Conservation (phyloP, 2,888 invertebrate genomes). For the Agrotis puta region DNA sequence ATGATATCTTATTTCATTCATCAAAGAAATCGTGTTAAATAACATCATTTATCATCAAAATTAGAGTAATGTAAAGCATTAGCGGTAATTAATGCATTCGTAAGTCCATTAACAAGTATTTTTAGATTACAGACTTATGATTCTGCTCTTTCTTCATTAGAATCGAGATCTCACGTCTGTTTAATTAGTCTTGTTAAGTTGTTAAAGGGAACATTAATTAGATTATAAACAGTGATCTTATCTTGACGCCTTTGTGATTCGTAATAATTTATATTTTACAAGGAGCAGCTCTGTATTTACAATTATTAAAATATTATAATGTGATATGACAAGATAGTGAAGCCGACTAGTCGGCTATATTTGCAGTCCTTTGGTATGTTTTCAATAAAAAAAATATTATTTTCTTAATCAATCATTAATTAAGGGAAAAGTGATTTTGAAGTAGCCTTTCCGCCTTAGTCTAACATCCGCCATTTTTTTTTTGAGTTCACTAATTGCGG, state of each 20-base stretch:
- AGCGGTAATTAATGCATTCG: slow-evolving; percentile 36
- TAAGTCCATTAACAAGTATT: slow-evolving; percentile 19
- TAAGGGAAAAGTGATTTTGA: too few species aligned
- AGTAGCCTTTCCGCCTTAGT: too few species aligned
- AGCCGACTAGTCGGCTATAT: too few species aligned
- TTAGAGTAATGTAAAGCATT: slow-evolving; percentile 13
- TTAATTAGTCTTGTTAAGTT: slow-evolving; percentile 17
- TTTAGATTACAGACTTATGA: slow-evolving; percentile 9
- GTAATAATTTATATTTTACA: slow-evolving; percentile 13
- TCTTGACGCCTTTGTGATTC: not conserved
- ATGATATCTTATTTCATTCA: slow-evolving; percentile 21
- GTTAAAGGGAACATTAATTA: slow-evolving; percentile 20
- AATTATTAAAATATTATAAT: too few species aligned
- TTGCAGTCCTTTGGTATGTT: too few species aligned
- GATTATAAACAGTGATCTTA: slow-evolving; percentile 9
- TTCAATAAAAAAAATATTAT: too few species aligned
- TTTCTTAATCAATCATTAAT: too few species aligned
- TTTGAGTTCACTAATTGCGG: too few species aligned
- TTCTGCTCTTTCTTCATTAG: slow-evolving; percentile 6
- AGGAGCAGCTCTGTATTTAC: not conserved
- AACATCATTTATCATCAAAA: slow-evolving; percentile 17
- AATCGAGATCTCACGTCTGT: not conserved
- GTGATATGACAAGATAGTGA: too few species aligned
- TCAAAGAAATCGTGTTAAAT: slow-evolving; percentile 23
- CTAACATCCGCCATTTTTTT: too few species aligned